Evolutionary conservation across 2,113 vertebrate genomes (phyloP), one percentile per base, ranked within the genome.

Genomic region (Odontesthes bonariensis): DNA sequence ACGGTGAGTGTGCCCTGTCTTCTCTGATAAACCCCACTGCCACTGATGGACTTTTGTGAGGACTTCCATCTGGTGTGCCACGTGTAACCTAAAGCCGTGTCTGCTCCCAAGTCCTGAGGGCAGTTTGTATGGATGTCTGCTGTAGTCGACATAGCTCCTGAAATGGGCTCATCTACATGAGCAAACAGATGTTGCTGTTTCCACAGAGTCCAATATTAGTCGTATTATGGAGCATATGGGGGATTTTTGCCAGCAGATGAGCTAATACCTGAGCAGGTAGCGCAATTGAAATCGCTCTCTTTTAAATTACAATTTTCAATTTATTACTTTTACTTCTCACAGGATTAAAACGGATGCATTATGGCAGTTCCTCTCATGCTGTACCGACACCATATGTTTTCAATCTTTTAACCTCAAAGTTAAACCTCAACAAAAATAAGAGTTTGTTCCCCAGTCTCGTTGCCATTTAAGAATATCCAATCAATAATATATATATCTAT

Each of bases 141-240:
- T 90, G 89, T 85, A 84, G 86, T 90, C 74, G 85, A 83, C 82
- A 78, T 88, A 75, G 79, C 85, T 54, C 85, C 84, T 27, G 79
- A 88, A 94, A 92, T 90, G 69, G 90, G 88, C 91, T 88, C 83
- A 57, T 92, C 85, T 89, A 91, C 91, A 89, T 53, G 83, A 68
- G 82, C 81, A 69, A 94, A 86, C 93, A 95, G 93, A 94, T 95
- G 93, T 93, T 92, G 65, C 62, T 64, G 71, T 90, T 85, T 89
- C 93, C 91, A 47, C 75, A 1, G 86, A 91, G 93, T 90, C 91
- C 88, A 81, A 84, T 91, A 89, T 78, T 89, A 90, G 88, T 81
- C 86, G 86, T 78, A 82, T 89, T 86, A 71, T 59, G 66, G 81
- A 88, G 70, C 88, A 85, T 88, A 83, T 87, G 84, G 73, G 60